phyloP scores from a whole-genome alignment of 1,140 invertebrate species.

The Asbolus verrucosus region DNA sequence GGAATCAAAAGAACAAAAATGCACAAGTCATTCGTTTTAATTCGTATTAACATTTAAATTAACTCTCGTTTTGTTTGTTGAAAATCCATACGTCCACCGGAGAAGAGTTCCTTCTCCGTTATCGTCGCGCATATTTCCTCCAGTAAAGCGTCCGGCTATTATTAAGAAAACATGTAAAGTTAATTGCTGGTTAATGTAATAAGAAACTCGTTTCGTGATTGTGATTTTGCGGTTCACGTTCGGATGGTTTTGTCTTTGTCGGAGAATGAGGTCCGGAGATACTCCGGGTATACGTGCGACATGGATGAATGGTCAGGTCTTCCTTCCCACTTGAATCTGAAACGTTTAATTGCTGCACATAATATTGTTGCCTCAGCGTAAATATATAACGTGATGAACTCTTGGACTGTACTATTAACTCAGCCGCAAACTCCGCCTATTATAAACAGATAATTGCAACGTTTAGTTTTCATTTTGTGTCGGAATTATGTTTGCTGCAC shows the following conservation, averaged over 20 bases:
- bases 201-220: slow-evolving; percentile 53
- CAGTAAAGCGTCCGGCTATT: slow-evolving; percentile 20
- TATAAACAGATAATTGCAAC: slow-evolving; percentile 51
- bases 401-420: slow-evolving; percentile 41
- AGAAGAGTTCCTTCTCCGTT: slow-evolving; percentile 1
- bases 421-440: slow-evolving; percentile 45
- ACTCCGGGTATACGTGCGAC: slow-evolving; percentile 35
- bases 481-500: slow-evolving; percentile 30
- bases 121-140: slow-evolving; percentile 25
- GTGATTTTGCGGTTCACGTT: slow-evolving; percentile 49
- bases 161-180: slow-evolving; percentile 53
- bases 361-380: slow-evolving; percentile 35
- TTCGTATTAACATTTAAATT: slow-evolving; percentile 43
- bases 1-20: slow-evolving; percentile 12
- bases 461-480: slow-evolving; percentile 48
- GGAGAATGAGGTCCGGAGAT: slow-evolving; percentile 31
- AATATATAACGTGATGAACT: slow-evolving; percentile 45
- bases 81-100: not conserved
- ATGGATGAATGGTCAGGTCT: slow-evolving; percentile 40
- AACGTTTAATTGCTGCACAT: slow-evolving; percentile 45
- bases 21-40: slow-evolving; percentile 42
- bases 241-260: slow-evolving; percentile 45
- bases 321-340: slow-evolving; percentile 35
- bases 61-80: slow-evolving; percentile 27
- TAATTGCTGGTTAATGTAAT: slow-evolving; percentile 54